A percentile compares a stretch with the other conserved stretches of the same genome.
phyloP scores from a whole-genome alignment of 2,888 invertebrate genomes.

The Megastigmus dorsalis region DNA sequence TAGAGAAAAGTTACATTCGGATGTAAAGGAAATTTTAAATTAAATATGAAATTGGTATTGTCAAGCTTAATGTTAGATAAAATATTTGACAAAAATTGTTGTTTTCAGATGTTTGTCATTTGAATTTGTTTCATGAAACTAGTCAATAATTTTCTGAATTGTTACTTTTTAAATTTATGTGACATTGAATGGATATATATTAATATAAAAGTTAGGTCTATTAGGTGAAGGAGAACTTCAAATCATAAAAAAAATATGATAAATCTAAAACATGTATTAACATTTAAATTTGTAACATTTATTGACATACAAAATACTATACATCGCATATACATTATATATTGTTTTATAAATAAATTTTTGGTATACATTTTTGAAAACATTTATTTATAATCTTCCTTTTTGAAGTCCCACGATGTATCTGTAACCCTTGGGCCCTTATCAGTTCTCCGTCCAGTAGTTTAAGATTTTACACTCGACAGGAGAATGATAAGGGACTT shows the following conservation, averaged over 20 bases:
- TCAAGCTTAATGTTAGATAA: no score
- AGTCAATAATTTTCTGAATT: no score
- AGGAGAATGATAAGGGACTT: slow-evolving; percentile 95
- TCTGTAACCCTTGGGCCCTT: slow-evolving; percentile 89
- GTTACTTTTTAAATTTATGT: no score
- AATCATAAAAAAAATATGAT: not conserved
- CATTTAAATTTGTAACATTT: slow-evolving; percentile 7
- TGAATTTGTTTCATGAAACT: no score
- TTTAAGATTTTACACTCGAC: slow-evolving; percentile 85
- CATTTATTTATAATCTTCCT: not conserved
- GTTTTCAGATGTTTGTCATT: no score
- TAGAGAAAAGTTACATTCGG: no score
- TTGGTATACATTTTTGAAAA: slow-evolving; percentile 7
- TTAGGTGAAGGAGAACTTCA: not conserved
- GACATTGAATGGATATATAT: not conserved
- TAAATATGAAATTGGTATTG: no score
- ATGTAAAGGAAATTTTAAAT: no score
- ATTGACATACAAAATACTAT: not conserved
- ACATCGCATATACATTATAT: not conserved
- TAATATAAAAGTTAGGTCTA: slow-evolving; percentile 1
- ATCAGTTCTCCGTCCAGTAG: slow-evolving; percentile 99
- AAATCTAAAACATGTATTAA: not conserved
- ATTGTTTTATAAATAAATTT: slow-evolving; percentile 18
- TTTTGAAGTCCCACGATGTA: slow-evolving; percentile 66
- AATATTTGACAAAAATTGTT: no score